Percentiles rank a stretch among this genome's conserved stretches.
phyloP scores from a whole-genome alignment of 1,140 invertebrate genomes.

The Belonocnema kinseyi region DNA sequence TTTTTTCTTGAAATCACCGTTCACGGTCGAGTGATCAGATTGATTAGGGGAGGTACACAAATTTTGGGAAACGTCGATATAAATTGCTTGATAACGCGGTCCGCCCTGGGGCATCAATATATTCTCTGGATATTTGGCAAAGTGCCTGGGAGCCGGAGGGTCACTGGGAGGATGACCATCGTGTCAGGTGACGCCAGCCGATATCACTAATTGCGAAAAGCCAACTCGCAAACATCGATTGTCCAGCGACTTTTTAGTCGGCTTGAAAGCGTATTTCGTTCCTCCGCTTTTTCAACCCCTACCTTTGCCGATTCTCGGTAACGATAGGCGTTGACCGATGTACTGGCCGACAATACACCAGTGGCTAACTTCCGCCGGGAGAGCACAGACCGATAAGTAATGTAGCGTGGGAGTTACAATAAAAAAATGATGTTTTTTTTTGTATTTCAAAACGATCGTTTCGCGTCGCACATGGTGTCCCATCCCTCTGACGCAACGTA shows the following conservation, averaged over 20 bases:
- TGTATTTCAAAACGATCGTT: conserved; percentile 19
- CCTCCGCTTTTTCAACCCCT: neutral
- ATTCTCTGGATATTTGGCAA: conserved; percentile 27
- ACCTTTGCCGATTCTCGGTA: neutral
- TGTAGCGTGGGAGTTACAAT: conserved; percentile 6
- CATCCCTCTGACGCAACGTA: neutral
- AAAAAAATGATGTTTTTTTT: conserved; percentile 2
- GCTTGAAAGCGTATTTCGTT: conserved; percentile 27
- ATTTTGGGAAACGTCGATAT: conserved; percentile 10
- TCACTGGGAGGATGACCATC: neutral
- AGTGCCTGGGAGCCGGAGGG: neutral
- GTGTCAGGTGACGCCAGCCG: conserved; percentile 21
- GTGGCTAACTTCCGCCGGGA: conserved; percentile 23
- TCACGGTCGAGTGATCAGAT: neutral
- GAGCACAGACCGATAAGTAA: conserved; percentile 18
- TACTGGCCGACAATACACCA: conserved; percentile 12
- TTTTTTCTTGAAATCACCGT: neutral
- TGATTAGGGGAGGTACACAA: neutral
- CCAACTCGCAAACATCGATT: conserved; percentile 23
- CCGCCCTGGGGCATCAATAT: conserved; percentile 11
- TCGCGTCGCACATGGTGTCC: neutral
- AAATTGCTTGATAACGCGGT: conserved; percentile 7
- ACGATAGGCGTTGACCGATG: conserved; percentile 31
- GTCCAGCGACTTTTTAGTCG: conserved; percentile 8
- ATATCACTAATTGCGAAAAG: conserved; percentile 30